Base-by-base conservation (phyloP, 2,797 vertebrate species). In the Spondyliosoma cantharus region DNA sequence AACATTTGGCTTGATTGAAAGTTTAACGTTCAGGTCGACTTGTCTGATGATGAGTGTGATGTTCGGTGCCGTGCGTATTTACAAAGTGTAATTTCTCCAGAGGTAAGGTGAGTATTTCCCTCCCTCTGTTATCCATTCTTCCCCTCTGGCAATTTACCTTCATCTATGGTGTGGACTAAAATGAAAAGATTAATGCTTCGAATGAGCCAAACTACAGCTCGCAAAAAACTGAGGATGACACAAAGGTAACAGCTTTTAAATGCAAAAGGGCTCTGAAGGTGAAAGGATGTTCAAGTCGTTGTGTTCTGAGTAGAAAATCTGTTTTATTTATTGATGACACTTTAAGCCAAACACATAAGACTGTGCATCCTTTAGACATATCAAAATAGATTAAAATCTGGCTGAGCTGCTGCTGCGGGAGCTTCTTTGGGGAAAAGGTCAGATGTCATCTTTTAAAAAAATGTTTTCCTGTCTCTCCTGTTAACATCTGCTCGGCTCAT, bases 241-340 rank as follows among this genome's bases (percentile, higher is more conserved):
- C 58, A 58, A 70, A 69, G 7, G 22, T 37, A 49, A 66, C n/a
- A 0, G 22, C 20, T 68, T 37, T 57, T 64, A 61, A 2, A 65
- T 27, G 53, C 2, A 52, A 48, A 76, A 57, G 24, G n/a, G 3
- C 53, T 53, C 37, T 79, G 19, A 63, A 75, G 57, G 58, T 75
- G 49, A 82, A 83, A 71, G 29, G 7, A 56, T 69, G 70, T 79
- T 64, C 53, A 48, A 20, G 42, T 66, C 62, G 54, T 24, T 69
- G 49, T 56, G 50, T 79, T 68, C 15, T 37, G 13, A 74, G 57
- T 15, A 61, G 43, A 74, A 84, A 86, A 46, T 20, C 4, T 0
- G 61, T 81, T 64, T 74, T 29, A 32, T 61, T 78, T 56, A 66
- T 70, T 74, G 71, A 77, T 19, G 72, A 57, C 52, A 46, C 45